These are phyloP conservation scores for Monarcha castaneiventris DNA, from an alignment of 2,113 vertebrate species.

Conservation along the genomic window DNA sequence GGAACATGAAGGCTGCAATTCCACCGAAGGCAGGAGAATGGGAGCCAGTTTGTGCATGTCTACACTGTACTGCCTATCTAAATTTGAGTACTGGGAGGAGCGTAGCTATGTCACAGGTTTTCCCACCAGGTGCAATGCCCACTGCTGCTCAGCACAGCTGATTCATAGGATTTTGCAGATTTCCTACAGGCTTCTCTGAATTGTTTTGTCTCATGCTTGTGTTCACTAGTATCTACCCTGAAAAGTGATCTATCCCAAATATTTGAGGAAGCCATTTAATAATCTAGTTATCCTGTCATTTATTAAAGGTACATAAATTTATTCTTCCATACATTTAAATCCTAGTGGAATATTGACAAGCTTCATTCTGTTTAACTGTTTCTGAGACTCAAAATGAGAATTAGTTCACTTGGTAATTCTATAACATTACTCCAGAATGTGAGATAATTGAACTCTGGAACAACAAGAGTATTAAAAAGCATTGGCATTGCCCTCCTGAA, in stretches of 20 bases:
- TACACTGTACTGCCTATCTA: neutral
- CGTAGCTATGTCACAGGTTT: neutral
- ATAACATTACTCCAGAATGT: neutral
- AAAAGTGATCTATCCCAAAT: neutral
- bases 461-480: neutral
- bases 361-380: neutral
- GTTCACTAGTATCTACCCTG: neutral
- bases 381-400: neutral
- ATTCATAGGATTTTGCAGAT: neutral
- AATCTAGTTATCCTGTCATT: neutral
- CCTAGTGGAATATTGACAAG: neutral
- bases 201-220: accelerated
- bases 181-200: neutral
- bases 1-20: neutral
- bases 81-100: neutral
- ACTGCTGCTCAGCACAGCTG: neutral
- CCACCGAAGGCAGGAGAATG: neutral
- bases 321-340: neutral
- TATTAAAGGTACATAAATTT: neutral
- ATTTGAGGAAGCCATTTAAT: neutral
- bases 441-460: neutral
- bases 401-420: neutral
- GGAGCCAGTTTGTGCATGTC: neutral
- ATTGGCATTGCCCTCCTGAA: accelerated
- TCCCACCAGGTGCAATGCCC: neutral